These are phyloP conservation scores for Parambassis ranga DNA, from an alignment of 2,797 vertebrate genomes.

Conservation along the genomic window DNA sequence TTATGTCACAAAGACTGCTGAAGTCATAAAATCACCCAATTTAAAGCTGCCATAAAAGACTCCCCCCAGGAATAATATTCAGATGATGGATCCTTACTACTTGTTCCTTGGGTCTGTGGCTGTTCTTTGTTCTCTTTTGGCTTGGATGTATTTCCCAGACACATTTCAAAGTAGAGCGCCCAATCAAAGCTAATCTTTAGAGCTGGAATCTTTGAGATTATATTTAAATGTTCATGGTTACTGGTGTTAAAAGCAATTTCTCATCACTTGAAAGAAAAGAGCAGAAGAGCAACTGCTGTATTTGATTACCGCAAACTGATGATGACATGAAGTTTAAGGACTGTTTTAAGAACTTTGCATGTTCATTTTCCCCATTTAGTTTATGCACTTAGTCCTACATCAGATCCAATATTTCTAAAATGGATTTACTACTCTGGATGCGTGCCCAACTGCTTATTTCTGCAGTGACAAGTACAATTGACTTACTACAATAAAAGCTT, in stretches of 20 bases:
- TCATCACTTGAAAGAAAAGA: too few relatives aligned
- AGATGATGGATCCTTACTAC: slow-evolving; percentile 46
- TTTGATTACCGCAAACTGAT: too few relatives aligned
- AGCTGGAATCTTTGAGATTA: background rate
- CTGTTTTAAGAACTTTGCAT: too few relatives aligned
- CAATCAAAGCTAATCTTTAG: background rate
- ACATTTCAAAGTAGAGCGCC: background rate
- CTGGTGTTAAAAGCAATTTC: background rate
- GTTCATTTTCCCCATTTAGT: too few relatives aligned
- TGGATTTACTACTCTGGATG: too few relatives aligned
- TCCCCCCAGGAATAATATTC: slow-evolving; percentile 55
- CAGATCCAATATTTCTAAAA: too few relatives aligned
- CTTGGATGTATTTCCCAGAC: background rate
- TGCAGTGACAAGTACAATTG: too few relatives aligned
- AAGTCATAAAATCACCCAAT: slow-evolving; percentile 61
- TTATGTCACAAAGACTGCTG: slow-evolving; percentile 58
- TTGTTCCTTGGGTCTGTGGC: background rate
- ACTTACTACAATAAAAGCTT: too few relatives aligned
- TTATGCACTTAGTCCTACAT: too few relatives aligned
- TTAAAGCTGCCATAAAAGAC: slow-evolving; percentile 62
- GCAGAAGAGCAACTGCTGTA: background rate
- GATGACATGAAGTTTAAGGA: too few relatives aligned
- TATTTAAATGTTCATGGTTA: background rate
- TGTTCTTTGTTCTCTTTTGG: slow-evolving; percentile 1
- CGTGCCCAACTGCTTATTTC: too few relatives aligned